A percentile compares a stretch with the other conserved stretches of the same genome.
phyloP scores from a whole-genome alignment of 2,113 vertebrate genomes.

The Macrotus californicus region DNA sequence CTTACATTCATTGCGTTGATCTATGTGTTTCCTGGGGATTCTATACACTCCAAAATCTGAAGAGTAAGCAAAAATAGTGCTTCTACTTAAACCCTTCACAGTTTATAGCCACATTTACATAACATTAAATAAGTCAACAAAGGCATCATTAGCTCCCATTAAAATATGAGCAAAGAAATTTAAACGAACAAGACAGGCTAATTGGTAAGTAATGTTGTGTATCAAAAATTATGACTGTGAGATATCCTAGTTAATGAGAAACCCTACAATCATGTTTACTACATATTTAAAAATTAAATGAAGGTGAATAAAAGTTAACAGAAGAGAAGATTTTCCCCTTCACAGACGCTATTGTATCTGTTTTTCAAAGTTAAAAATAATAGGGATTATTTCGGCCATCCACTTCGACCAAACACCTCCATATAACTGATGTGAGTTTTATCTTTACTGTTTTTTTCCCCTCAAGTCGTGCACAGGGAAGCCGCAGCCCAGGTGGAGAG shows the following conservation, averaged over 20 bases:
- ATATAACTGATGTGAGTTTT: background rate
- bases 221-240: conserved; percentile 95
- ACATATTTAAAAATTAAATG: conserved; percentile 91
- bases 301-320: conserved; percentile 78
- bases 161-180: conserved; percentile 97
- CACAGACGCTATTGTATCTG: background rate
- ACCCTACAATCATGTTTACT: conserved; percentile 90
- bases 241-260: conserved; percentile 96
- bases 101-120: conserved; percentile 88
- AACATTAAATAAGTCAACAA: conserved; percentile 90
- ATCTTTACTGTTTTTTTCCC: background rate
- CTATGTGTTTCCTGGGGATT: conserved; percentile 76
- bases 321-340: conserved; percentile 68
- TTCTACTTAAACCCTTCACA: conserved; percentile 85
- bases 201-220: conserved; percentile 99
- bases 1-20: conserved; percentile 74
- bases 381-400: background rate
- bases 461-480: background rate
- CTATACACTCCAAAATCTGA: conserved; percentile 76
- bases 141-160: conserved; percentile 99
- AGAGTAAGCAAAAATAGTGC: conserved; percentile 81
- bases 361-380: conserved; percentile 13
- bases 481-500: too few species aligned
- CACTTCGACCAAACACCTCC: background rate
- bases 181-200: conserved; percentile 96